These are phyloP conservation scores for Thalassophryne amazonica DNA, from an alignment of 2,797 vertebrate species.

Conservation along the genomic window DNA sequence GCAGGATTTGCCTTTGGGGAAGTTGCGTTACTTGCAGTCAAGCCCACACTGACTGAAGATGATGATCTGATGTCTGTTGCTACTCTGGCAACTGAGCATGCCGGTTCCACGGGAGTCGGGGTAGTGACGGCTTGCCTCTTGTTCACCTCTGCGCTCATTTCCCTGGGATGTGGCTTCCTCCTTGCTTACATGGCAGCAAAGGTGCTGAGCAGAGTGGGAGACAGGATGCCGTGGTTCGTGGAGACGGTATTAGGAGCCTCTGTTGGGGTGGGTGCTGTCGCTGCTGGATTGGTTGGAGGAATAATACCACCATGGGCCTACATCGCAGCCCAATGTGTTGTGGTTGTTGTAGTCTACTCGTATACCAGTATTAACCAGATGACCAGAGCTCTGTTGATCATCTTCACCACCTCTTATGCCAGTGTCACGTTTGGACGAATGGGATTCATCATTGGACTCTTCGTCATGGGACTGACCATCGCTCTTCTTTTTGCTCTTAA, in stretches of 20 bases:
- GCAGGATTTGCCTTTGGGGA: constrained; percentile 62
- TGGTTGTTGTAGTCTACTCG: constrained; percentile 46
- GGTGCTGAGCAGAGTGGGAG: constrained; percentile 18
- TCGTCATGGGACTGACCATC: constrained; percentile 32
- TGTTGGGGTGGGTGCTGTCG: constrained; percentile 38
- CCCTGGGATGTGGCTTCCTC: constrained; percentile 57
- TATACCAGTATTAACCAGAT: constrained; percentile 56
- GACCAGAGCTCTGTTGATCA: constrained; percentile 54
- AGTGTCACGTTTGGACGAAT: constrained; percentile 47
- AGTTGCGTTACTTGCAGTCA: constrained; percentile 33
- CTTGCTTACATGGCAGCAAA: constrained; percentile 40
- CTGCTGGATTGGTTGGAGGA: constrained; percentile 33
- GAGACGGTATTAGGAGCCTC: constrained; percentile 33
- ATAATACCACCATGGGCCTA: constrained; percentile 44
- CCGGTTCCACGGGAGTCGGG: constrained; percentile 49
- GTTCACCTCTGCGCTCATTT: constrained; percentile 51
- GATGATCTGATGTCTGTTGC: constrained; percentile 26
- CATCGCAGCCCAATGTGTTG: constrained; percentile 29
- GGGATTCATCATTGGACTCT: constrained; percentile 41
- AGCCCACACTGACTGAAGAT: constrained; percentile 32
- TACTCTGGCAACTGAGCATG: constrained; percentile 12
- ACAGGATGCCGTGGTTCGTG: constrained; percentile 4
- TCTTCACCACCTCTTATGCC: constrained; percentile 58
- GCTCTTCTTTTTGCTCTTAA: constrained; percentile 27
- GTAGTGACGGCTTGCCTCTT: constrained; percentile 45